Base-by-base conservation (phyloP, 2,113 vertebrate genomes). In the Myiozetetes cayanensis region DNA sequence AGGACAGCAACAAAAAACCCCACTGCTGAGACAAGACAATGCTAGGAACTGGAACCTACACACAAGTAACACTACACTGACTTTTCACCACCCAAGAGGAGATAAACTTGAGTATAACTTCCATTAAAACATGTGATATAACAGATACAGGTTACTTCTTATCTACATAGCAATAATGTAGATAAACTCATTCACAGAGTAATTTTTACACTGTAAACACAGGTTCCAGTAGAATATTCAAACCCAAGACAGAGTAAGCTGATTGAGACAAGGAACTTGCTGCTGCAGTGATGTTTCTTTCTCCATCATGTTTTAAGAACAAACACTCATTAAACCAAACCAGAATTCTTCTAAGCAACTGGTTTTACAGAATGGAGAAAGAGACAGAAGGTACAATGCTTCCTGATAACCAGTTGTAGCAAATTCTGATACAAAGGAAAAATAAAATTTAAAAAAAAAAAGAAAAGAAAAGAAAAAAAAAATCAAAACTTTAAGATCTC, bases 171-270 rank as follows among this genome's bases (percentile, higher is more conserved):
- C 53, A 87, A 41, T 35, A 89, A 89, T 3, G 25, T 1, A 85
- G 52, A 67, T 63, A 75, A 72, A 19, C 16, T 66, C 20, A 75
- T 14, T 90, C 53, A 82, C 1, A 58, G 9, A 5, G 3, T 5
- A 27, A 19, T 22, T 92, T 74, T 28, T 56, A 79, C 37, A 39
- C 31, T 17, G 12, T 20, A 35, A 68, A 76, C 22, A 77, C 8
- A 14, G 1, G 11, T 37, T 96, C 46, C 25, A 4, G 6, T 12
- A 72, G 24, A 44, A 52, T 25, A 83, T 59, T 67, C 80, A 71
- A 12, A 7, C 5, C 4, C 15, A 39, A 67, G 21, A 37, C 0
- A 55, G 58, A 67, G 27, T 19, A 41, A 30, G n/a, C 0, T 37
- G 37, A 73, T 25, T 0, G 2, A 85, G 17, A 75, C 12, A 65